Base-by-base conservation (phyloP, 2,888 invertebrate genomes). In the Tipula helvola region DNA sequence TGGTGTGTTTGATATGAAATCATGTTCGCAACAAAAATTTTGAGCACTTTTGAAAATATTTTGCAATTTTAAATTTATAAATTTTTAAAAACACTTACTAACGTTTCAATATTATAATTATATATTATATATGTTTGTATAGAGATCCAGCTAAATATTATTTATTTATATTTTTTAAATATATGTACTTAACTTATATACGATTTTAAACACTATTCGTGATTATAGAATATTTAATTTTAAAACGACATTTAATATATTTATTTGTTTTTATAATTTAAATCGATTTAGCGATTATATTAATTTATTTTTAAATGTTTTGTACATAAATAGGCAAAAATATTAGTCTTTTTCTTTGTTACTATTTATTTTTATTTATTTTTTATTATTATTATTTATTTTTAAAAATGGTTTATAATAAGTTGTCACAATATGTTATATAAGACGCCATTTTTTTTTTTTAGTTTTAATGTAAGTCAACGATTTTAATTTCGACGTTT, bases 311-410 rank as follows among this genome's bases (percentile, higher is more conserved):
- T 71, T 71, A 71, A 52, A 28, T 71, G 71, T 71, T 85, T 85
- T 85, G 85, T 85, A 85, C 85, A 85, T 42, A 42, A 42, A 85
- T 85, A 85, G 85, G 85, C 85, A 85, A 85, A 85, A 85, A 85
- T 42, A 85, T 85, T 85, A 85, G 85, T 85, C 85, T 85, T 85
- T 85, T 85, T 44, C 85, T 85, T 85, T 42, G 39, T 42, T 42
- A 85, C 39, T 41, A 18, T 42, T 85, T 42, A 85, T 85, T 85
- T 39, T 84, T 85, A n/a, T 85, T 28, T 28, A 1, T 28, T 39
- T 85, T 85, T 39, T 39, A 39, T 7, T 36, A 39, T 85, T 16
- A 8, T 39, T 85, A 44, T 39, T 84, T 41, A 84, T n/a, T 39
- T 84, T 84, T 39, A 85, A 85, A 42, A 85, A 85, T 44, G 39